Evolutionary conservation across 2,113 vertebrate species (phyloP), one percentile per base, ranked within the genome.

Genomic region (Syngnathus scovelli): DNA sequence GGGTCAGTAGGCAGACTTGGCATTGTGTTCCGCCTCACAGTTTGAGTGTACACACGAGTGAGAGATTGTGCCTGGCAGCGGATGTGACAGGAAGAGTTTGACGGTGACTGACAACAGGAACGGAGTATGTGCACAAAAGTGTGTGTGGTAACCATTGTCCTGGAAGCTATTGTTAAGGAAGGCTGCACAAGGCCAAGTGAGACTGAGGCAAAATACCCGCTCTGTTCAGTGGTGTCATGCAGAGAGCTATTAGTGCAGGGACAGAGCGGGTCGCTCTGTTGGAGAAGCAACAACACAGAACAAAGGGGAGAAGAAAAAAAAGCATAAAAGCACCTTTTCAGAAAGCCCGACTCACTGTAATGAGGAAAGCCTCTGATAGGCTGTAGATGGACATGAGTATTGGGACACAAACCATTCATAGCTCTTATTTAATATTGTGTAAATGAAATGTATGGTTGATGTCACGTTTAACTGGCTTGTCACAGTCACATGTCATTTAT

Each of bases 141-240:
- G 27, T 71, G 66, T 62, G 74, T 70, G 65, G 33, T 67, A 67
- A 66, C 66, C 76, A 83, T 91, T 92, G 91, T 92, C 79, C 58
- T 61, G 8, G 68, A 63, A n/a, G 78, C 67, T 69, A 79, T 78
- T 89, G 85, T 88, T 80, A 74, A 76, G 46, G 52, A 61, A 10
- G 44, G 73, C 58, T 33, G 66, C 65, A 55, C 67, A 63, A 55
- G 59, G 69, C 44, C 13, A 13, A 5, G 48, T 33, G 60, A 68
- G 60, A 49, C 67, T 43, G 69, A 61, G 73, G 77, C 79, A 89
- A 90, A 92, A 91, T 90, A 86, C 66, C 19, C 6, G 67, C 85
- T 88, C 87, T 92, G 90, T 92, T 89, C 69, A 1, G 21, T 69
- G 85, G 89, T 89, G 86, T 85, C 87, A 89, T 81, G 84, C 86